Percentiles rank a stretch among this genome's conserved stretches.
phyloP scores from a whole-genome alignment of 2,888 invertebrate species.

The Byasa hedistus region DNA sequence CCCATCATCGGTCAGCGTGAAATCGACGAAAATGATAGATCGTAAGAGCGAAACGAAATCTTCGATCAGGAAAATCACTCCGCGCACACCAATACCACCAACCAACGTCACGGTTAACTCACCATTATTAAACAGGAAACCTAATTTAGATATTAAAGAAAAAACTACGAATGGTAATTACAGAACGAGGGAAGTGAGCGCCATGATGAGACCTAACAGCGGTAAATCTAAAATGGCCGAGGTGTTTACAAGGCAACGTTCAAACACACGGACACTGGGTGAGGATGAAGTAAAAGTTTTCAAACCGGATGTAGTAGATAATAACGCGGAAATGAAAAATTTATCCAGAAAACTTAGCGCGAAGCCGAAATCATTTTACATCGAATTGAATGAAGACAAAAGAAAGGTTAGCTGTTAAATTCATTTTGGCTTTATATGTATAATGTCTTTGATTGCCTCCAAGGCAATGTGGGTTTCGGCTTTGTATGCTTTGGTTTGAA shows the following conservation, averaged over 20 bases:
- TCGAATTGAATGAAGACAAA: slow-evolving; percentile 54
- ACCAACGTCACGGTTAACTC: slow-evolving; percentile 63
- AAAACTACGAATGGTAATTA: slow-evolving; percentile 3
- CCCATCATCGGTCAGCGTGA: slow-evolving; percentile 50
- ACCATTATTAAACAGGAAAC: slow-evolving; percentile 51
- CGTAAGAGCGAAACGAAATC: slow-evolving; percentile 20
- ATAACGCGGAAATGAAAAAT: slow-evolving; percentile 64
- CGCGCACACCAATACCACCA: slow-evolving; percentile 41
- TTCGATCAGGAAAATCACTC: slow-evolving; percentile 38
- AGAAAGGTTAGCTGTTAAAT: slow-evolving; percentile 36
- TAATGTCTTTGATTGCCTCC: too few relatives aligned
- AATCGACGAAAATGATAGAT: slow-evolving; percentile 27
- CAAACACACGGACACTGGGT: slow-evolving; percentile 68
- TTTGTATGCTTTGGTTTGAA: too few relatives aligned
- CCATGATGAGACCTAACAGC: too few relatives aligned
- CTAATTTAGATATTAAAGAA: slow-evolving; percentile 37
- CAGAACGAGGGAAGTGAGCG: too few relatives aligned
- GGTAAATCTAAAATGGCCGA: slow-evolving; percentile 6
- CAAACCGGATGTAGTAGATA: slow-evolving; percentile 54
- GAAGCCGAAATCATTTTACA: slow-evolving; percentile 66
- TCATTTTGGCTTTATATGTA: background rate
- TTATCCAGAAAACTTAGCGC: slow-evolving; percentile 53
- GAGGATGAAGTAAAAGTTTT: slow-evolving; percentile 68
- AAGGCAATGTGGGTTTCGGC: too few relatives aligned
- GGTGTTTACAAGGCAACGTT: slow-evolving; percentile 48